A percentile compares a stretch with the other conserved stretches of the same genome.
Evolutionary conservation across 2,113 vertebrate species (phyloP).

Genomic region (Pelmatolapia mariae): DNA sequence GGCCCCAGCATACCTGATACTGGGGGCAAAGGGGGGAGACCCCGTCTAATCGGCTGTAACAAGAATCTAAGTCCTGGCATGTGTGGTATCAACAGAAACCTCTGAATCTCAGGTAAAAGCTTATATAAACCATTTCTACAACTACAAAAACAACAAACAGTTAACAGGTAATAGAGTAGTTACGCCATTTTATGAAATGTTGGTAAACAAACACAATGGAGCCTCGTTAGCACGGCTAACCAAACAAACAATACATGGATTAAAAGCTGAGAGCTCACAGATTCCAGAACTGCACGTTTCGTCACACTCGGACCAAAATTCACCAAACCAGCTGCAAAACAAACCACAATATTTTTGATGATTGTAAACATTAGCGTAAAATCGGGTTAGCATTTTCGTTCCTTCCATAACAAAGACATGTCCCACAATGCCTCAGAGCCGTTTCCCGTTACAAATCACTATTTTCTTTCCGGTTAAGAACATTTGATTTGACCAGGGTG

Average conservation of each 20-base stretch:
- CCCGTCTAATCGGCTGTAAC: not conserved
- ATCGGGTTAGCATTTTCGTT: not conserved
- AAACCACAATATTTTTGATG: not conserved
- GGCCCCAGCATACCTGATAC: not conserved
- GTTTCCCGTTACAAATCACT: not conserved
- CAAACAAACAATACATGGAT: not conserved
- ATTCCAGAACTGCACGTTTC: fast-evolving
- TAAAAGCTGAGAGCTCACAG: not conserved
- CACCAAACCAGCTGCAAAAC: not conserved
- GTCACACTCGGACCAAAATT: not conserved
- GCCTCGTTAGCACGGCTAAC: not conserved
- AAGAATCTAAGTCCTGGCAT: not conserved
- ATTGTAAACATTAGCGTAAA: not conserved
- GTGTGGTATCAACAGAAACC: not conserved
- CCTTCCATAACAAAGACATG: not conserved
- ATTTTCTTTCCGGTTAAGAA: too few relatives aligned
- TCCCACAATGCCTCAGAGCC: not conserved
- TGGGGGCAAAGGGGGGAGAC: not conserved
- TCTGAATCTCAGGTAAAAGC: not conserved
- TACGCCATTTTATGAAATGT: not conserved
- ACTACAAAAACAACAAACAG: not conserved
- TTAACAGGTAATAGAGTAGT: not conserved
- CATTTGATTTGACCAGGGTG: too few relatives aligned
- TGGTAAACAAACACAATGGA: not conserved
- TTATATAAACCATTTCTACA: not conserved